Base-by-base conservation (phyloP, 37 sponge, comb jelly and placozoan genomes). In the Theonella swinhoei region DNA sequence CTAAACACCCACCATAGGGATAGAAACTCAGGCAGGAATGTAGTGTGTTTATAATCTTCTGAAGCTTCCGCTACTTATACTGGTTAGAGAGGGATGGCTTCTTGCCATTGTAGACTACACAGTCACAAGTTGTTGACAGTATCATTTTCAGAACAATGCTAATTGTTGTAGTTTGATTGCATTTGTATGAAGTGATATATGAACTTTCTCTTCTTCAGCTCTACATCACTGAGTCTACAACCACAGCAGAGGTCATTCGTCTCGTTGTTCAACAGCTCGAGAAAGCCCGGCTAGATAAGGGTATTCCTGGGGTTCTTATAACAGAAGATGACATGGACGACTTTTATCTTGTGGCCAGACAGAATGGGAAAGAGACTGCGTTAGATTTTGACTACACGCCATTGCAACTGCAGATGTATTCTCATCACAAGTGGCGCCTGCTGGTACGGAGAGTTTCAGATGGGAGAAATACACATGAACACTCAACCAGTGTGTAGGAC, bases 241-340 rank as follows among this genome's bases (percentile, higher is more conserved):
- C 70, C 0, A 78, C 77, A 22, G 47, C 11, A 32, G 88, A 88
- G 60, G 89, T 93, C 35, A 74, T 93, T 29, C 33, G 39, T 32
- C 62, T 85, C 25, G 80, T 89, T 43, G 89, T 88, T 2, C 62
- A 80, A 32, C 83, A 88, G 40, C 75, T 93, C 35, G 93, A 88
- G 14, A 62, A 82, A 41, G 80, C 80, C 2, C 62, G 79, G 41
- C 30, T 30, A n/a, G 62, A 74, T 1, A 68, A 41, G 26, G 75
- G 79, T 22, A 70, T 72, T 31, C 83, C 78, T 1, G 91, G 78
- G 20, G 36, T 30, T 26, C 61, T 23, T 31, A 22, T 91, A 2
- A 80, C 66, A 17, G 76, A 81, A 20, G 36, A 85, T 9, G 83
- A 93, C 36, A 59, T 88, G 40, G 29, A 42, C 11, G 89, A 86